Evolutionary conservation across 2,797 vertebrate genomes (phyloP), one percentile per base, ranked within the genome.

Genomic region (Spizella passerina): DNA sequence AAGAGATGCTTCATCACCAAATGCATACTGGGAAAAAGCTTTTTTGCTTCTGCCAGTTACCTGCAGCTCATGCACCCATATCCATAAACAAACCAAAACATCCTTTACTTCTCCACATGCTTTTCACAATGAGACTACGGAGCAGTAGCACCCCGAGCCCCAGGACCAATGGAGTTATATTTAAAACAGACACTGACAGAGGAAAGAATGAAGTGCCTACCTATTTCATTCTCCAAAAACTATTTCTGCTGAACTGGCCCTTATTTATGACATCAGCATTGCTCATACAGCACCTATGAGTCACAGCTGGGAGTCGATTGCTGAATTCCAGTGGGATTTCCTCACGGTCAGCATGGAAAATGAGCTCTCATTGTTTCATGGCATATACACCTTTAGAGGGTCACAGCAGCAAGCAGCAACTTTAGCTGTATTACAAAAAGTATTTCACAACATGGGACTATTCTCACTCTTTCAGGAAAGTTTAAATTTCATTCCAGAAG

Each of bases 371-470:
- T 36, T 64, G 22, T 49, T 71, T 80, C 30, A 41, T 5, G 11
- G 36, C 18, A 72, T 18, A 24, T 17, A 29, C 18, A 52, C 16
- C 12, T 73, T 86, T 4, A 68, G 36, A 65, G 13, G 13, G 19
- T 43, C 39, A 76, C 10, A 53, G 10, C 5, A 41, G 50, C 26
- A 78, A 81, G 30, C 27, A 44, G 32, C 1, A 0, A 50, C 23
- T 36, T 57, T 1, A 83, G 66, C 13, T 6, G 0, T 21, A 53
- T 55, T 27, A 43, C 6, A 56, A 69, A 82, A 77, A 66, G 7
- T 30, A 49, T 19, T 89, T 84, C 26, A 61, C 16, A 70, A 43
- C 3, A 3, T 5, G 7, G 27, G 13, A 49, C 0, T 0, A 46
- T 34, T 71, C 64, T 50, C n/a, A 50, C 8, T 72, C 49, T 44